These are phyloP conservation scores for Theonella swinhoei DNA, from an alignment of 37 sponge, comb jelly and placozoan genomes.

Conservation along the genomic window DNA sequence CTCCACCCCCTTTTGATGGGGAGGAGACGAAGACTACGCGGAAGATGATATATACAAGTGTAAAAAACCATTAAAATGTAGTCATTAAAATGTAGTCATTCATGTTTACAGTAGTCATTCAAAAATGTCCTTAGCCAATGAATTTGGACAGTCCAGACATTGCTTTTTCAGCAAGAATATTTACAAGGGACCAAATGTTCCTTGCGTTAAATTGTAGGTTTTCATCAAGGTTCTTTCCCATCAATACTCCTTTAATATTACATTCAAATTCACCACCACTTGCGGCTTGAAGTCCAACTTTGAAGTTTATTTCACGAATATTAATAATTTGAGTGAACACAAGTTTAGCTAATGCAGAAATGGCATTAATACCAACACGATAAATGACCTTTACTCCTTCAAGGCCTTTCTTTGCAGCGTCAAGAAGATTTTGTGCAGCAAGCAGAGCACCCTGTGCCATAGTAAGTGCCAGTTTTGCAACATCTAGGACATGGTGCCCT, in stretches of 20 bases:
- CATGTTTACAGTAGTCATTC: no score
- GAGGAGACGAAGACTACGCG: no score
- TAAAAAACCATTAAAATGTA: no score
- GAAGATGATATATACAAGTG: no score
- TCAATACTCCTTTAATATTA: not conserved
- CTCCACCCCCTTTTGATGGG: no score
- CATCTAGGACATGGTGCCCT: not conserved
- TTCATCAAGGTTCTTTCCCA: not conserved
- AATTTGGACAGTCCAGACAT: not conserved
- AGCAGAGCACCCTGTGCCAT: not conserved
- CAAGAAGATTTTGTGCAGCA: not conserved
- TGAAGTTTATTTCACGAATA: slow-evolving; percentile 18
- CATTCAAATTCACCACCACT: not conserved
- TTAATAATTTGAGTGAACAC: not conserved
- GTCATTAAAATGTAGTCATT: no score
- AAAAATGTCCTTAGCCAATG: not conserved
- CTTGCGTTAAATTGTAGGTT: not conserved
- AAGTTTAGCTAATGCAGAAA: not conserved
- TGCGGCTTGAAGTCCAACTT: slow-evolving; percentile 4
- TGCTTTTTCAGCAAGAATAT: not conserved
- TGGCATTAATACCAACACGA: not conserved
- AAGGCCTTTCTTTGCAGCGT: not conserved
- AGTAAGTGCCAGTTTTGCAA: not conserved
- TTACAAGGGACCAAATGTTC: slow-evolving; percentile 2
- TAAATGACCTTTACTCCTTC: not conserved